Conservation (phyloP, 2,797 vertebrate genomes). For the Erithacus rubecula region DNA sequence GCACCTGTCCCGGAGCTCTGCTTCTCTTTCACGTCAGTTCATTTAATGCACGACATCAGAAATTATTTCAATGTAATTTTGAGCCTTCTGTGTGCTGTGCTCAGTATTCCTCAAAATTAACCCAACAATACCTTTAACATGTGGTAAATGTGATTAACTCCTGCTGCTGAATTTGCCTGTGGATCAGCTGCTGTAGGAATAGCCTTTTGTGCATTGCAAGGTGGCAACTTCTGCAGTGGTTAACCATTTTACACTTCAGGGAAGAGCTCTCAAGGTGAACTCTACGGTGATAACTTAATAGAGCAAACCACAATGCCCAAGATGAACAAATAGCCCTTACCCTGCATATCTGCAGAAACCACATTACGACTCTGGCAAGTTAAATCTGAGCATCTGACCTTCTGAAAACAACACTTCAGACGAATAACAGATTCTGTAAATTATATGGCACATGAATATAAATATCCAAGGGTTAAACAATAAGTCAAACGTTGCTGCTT, state of each 20-base stretch:
- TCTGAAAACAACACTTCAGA: background rate
- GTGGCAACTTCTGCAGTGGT: background rate
- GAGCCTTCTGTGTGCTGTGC: background rate
- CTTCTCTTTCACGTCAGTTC: background rate
- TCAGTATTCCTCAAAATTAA: background rate
- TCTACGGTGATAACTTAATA: background rate
- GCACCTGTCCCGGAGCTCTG: background rate
- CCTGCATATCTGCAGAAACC: background rate
- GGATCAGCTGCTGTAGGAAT: background rate
- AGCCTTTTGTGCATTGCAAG: background rate
- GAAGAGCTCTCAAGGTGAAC: conserved; percentile 8
- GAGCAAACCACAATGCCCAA: background rate
- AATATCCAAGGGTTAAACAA: conserved; percentile 22
- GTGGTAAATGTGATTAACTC: background rate
- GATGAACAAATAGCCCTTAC: background rate
- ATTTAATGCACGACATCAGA: background rate
- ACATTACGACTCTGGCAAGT: background rate
- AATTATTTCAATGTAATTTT: background rate
- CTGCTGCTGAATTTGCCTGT: background rate
- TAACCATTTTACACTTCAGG: background rate
- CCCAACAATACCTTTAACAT: background rate
- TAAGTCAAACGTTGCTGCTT: background rate
- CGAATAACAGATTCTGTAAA: conserved; percentile 17
- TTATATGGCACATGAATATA: background rate
- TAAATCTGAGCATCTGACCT: background rate